These are phyloP conservation scores for Hymenochirus boettgeri DNA, from an alignment of 2,113 vertebrate genomes.

Conservation along the genomic window DNA sequence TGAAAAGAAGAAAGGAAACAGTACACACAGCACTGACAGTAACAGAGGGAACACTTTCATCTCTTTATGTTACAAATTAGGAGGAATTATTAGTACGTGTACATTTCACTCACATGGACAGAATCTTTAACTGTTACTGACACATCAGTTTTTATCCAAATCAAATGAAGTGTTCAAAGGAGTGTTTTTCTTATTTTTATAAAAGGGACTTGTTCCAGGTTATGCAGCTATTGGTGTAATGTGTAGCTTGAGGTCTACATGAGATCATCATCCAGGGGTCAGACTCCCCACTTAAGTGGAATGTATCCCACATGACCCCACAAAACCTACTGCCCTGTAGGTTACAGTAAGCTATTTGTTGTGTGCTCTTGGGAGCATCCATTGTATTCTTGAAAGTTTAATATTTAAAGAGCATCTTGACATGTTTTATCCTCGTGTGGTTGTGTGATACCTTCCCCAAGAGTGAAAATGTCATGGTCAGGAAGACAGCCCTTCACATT, in stretches of 20 bases:
- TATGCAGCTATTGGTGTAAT: conserved; percentile 9
- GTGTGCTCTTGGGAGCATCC: conserved; percentile 37
- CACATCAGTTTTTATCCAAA: background rate
- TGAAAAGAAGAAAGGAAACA: background rate
- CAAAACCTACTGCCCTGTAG: conserved; percentile 39
- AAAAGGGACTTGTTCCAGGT: background rate
- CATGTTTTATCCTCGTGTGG: conserved; percentile 37
- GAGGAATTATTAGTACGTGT: background rate
- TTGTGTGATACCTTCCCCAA: conserved; percentile 31
- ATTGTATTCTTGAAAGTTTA: conserved; percentile 37
- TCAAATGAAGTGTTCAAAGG: background rate
- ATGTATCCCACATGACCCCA: conserved; percentile 32
- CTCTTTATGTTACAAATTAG: background rate
- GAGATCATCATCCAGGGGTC: conserved; percentile 31
- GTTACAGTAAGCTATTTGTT: conserved; percentile 38
- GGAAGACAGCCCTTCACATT: conserved; percentile 5
- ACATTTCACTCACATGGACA: background rate
- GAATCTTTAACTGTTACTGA: background rate
- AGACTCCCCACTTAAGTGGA: conserved; percentile 28
- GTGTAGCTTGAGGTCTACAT: conserved; percentile 8
- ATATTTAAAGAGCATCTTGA: conserved; percentile 42
- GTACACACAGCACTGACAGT: background rate
- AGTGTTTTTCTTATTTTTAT: background rate
- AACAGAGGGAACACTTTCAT: background rate
- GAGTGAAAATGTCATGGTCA: conserved; percentile 36